Percentiles rank a stretch among this genome's conserved stretches.
Evolutionary conservation across 2,888 invertebrate genomes (phyloP).

Genomic region (Troides helena): DNA sequence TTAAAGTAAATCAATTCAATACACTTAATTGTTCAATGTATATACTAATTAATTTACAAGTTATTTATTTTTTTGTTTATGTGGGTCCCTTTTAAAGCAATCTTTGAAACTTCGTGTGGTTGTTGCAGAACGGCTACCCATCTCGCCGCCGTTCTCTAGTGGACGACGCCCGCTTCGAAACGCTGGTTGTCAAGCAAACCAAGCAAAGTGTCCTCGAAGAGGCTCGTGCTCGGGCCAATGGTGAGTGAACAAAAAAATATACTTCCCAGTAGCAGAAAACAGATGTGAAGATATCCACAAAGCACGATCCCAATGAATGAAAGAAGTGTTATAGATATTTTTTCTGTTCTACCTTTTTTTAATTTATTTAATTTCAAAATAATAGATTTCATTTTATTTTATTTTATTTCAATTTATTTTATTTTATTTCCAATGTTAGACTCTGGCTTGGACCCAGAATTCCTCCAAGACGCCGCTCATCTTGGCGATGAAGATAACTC

Average conservation of each 20-base stretch:
- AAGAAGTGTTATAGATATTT: neutral
- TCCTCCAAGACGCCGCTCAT: slow-evolving; percentile 78
- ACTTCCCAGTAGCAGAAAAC: neutral
- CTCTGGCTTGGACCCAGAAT: slow-evolving; percentile 83
- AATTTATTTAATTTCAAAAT: slow-evolving; percentile 33
- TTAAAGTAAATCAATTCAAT: slow-evolving; percentile 5
- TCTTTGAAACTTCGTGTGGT: slow-evolving; percentile 30
- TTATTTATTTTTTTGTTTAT: too few species aligned
- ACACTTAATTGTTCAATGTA: neutral
- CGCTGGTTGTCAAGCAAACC: slow-evolving; percentile 96
- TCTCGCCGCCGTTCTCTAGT: slow-evolving; percentile 97
- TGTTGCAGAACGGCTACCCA: slow-evolving; percentile 96
- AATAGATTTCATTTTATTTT: slow-evolving; percentile 31
- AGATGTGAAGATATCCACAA: neutral
- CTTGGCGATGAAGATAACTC: slow-evolving; percentile 68
- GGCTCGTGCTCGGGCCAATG: slow-evolving; percentile 92
- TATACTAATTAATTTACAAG: neutral
- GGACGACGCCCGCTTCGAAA: slow-evolving; percentile 98
- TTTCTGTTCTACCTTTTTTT: slow-evolving; percentile 33
- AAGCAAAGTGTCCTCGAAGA: slow-evolving; percentile 95
- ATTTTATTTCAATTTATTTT: slow-evolving; percentile 41
- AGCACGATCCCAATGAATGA: neutral
- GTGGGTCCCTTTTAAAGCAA: too few species aligned
- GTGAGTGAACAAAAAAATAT: slow-evolving; percentile 68
- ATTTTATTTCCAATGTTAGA: slow-evolving; percentile 67